Evolutionary conservation across 2,888 invertebrate genomes (phyloP), one percentile per base, ranked within the genome.

Genomic region (Cremastinae sp.): DNA sequence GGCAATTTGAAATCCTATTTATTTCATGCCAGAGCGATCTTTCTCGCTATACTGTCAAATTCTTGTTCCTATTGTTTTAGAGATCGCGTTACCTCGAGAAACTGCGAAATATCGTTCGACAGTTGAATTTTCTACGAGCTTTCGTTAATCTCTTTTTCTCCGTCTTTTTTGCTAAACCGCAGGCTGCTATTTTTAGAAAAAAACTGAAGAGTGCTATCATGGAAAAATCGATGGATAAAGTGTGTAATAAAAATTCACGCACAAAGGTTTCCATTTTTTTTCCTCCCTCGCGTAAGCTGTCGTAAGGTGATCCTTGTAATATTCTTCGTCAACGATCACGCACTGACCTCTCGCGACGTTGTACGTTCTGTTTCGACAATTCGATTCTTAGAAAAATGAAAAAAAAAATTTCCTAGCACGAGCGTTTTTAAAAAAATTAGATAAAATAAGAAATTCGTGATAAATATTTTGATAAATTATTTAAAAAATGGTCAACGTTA

Each of bases 1-100:
- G 58, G 58, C 20, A 70, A 53, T 12, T 43, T 35, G 64, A 65
- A 37, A 56, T 61, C 16, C 58, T 61, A 76, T 80, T 80, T 78
- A 78, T 79, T 78, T 79, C 74, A 37, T 56, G 68, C 66, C 76
- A 79, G 79, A 78, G 78, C 79, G 79, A 75, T 74, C 68, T 58
- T 61, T 45, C 62, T n/a, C 37, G 62, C 37, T 8, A 22, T 43
- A 16, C 56, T 56, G 56, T 49, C 14, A 62, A 28, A 8, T 8
- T 9, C 41, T 71, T n/a, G n/a, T n/a, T n/a, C 56, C 10, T 41
- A 35, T 55, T 22, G 16, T 55, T 41, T 43, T 9, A 1, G 41
- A 53, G 49, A 47, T 35, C 62, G 49, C 47, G 39, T 62, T 62
- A 49, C 62, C 16, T 49, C 35, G 37, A 35, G 49, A 62, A 62